phyloP scores from a whole-genome alignment of 2,888 invertebrate genomes.

The Zygogramma bicolorata region DNA sequence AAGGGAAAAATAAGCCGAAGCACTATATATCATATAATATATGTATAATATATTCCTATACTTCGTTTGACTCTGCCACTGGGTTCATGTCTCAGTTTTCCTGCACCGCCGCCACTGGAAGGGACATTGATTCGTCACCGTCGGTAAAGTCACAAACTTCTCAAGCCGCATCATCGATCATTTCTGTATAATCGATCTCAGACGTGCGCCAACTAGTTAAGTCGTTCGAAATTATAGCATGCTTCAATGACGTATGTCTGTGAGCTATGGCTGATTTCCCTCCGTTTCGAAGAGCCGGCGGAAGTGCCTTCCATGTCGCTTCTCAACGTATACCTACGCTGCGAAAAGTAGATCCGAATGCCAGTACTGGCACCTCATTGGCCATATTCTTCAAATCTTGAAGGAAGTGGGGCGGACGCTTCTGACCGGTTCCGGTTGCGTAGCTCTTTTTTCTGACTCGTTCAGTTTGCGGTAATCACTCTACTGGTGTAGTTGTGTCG shows the following conservation, averaged over 20 bases:
- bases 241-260: background rate
- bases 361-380: constrained; percentile 27
- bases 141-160: constrained; percentile 17
- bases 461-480: constrained; percentile 7
- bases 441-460: constrained; percentile 10
- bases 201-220: background rate
- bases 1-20: too few relatives aligned
- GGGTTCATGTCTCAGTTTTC: too few relatives aligned
- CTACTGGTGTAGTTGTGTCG: constrained; percentile 59
- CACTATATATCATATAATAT: too few relatives aligned
- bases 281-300: background rate
- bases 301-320: background rate
- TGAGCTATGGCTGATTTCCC: background rate
- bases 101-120: background rate
- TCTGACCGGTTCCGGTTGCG: constrained; percentile 22
- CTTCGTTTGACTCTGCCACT: background rate
- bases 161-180: background rate
- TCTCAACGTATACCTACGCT: constrained; percentile 25
- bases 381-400: constrained; percentile 24
- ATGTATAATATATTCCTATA: too few relatives aligned
- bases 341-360: constrained; percentile 42
- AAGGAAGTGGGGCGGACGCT: constrained; percentile 25
- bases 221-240: background rate
- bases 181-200: background rate
- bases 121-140: constrained; percentile 15